Base-by-base conservation (phyloP, 1,140 invertebrate genomes). In the Saccostrea glomerata region DNA sequence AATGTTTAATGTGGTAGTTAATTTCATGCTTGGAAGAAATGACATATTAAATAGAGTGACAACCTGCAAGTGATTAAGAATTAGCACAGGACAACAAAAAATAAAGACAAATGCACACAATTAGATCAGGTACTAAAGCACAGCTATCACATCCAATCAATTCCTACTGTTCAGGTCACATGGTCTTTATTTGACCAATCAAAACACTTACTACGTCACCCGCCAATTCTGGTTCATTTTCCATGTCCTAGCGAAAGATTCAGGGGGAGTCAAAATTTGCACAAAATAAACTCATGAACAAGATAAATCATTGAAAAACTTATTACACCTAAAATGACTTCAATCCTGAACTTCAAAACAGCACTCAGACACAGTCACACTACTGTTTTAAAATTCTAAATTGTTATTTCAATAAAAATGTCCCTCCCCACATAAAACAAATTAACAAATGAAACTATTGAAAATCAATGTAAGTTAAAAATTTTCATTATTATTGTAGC, bases 161-260 rank as follows among this genome's bases (percentile, higher is more conserved):
- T 77, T 25, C 70, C 70, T 77, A 30, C 30, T 40, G 70, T 77
- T 30, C 30, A 77, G 70, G 70, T 77, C 70, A 77, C 70, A 77
- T 77, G 70, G 25, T 77, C 9, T 77, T n/a, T 20, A 40, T 25
- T 54, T 56, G 82, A 84, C 82, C 40, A 84, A 54, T 55, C 40
- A 84, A 84, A 25, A 86, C 40, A 86, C 85, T 86, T 86, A 86
- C 85, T 47, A 86, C 70, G 56, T 86, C 85, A 86, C 73, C 85
- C 30, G 66, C 63, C 70, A 86, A 55, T 56, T 86, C 85, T 47
- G 85, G 85, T 70, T 86, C 85, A 77, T 70, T 86, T 77, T 86
- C 85, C 85, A 86, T 54, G 30, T 30, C 85, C 85, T 86, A 77
- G 30, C 30, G 40, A 84, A 84, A 84, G 70, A 77, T 77, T 77